A percentile compares a stretch with the other conserved stretches of the same genome.
These are phyloP conservation scores for Mus musculus DNA, from an alignment of 2,113 vertebrate genomes.

Conservation along the genomic window DNA sequence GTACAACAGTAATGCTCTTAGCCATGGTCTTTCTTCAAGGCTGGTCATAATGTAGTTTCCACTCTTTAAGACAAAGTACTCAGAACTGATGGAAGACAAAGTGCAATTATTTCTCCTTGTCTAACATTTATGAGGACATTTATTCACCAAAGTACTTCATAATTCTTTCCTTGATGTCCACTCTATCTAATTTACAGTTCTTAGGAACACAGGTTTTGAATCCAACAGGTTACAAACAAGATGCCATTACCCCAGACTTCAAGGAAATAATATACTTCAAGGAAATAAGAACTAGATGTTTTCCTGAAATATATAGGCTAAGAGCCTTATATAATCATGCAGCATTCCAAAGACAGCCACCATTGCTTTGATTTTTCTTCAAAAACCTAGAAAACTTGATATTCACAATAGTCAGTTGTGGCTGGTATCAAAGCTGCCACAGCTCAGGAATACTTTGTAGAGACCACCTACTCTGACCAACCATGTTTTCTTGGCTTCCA, in stretches of 20 bases:
- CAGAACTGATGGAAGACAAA: neutral
- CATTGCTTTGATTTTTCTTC: neutral
- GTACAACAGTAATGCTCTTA: neutral
- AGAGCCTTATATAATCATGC: neutral
- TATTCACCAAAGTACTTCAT: constrained; percentile 29
- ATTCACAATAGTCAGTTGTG: neutral
- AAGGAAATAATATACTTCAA: neutral
- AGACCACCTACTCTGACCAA: neutral
- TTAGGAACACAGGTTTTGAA: neutral
- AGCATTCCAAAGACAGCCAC: rapidly evolving
- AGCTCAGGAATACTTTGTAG: too few relatives aligned
- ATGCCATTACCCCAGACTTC: neutral
- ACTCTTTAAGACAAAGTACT: neutral
- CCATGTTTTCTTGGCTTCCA: neutral
- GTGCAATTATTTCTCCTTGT: neutral
- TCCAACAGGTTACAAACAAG: neutral
- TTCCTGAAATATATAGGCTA: neutral
- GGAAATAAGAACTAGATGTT: neutral
- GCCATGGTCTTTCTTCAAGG: neutral
- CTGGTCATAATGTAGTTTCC: neutral
- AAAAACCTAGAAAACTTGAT: neutral
- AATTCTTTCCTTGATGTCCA: neutral
- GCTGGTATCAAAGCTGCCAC: neutral
- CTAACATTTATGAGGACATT: neutral
- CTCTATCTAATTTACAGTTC: neutral